Conservation (phyloP, 1,140 invertebrate genomes). For the Meloidogyne chitwoodi region DNA sequence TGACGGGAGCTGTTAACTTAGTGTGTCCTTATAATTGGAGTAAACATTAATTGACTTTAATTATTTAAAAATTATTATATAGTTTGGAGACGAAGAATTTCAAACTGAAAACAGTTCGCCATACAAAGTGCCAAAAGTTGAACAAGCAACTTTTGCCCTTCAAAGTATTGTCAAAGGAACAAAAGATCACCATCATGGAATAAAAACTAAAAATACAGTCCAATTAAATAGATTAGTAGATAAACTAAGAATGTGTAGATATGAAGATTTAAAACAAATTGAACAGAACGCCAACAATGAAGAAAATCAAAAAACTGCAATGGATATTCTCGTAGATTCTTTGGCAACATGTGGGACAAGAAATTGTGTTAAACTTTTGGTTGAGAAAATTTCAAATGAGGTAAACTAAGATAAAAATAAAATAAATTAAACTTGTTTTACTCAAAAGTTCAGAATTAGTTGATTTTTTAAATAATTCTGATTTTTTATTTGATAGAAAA, state of each 20-base stretch:
- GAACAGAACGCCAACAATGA: background rate
- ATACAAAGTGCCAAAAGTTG: constrained; percentile 8
- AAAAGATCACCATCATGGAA: constrained; percentile 21
- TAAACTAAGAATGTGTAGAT: constrained; percentile 41
- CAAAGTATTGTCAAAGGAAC: background rate
- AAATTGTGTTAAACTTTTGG: constrained; percentile 39
- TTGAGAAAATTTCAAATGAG: constrained; percentile 36
- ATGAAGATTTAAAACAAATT: constrained; percentile 42
- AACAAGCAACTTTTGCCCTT: constrained; percentile 23
- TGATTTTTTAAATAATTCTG: too few species aligned
- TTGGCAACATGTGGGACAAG: constrained; percentile 48
- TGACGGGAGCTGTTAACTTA: too few species aligned
- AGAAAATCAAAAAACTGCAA: background rate
- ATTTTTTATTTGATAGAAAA: too few species aligned
- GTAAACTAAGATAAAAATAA: background rate
- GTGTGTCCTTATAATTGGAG: too few species aligned
- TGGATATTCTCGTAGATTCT: constrained; percentile 38
- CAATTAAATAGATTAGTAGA: constrained; percentile 39
- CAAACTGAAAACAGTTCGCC: constrained; percentile 1
- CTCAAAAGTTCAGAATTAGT: too few species aligned
- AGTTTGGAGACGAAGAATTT: constrained; percentile 13
- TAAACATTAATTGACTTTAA: too few species aligned
- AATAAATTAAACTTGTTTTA: too few species aligned
- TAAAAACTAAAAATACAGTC: constrained; percentile 15
- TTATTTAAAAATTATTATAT: too few species aligned